These are phyloP conservation scores for Poeciliopsis prolifica DNA, from an alignment of 2,113 vertebrate species.

Conservation along the genomic window DNA sequence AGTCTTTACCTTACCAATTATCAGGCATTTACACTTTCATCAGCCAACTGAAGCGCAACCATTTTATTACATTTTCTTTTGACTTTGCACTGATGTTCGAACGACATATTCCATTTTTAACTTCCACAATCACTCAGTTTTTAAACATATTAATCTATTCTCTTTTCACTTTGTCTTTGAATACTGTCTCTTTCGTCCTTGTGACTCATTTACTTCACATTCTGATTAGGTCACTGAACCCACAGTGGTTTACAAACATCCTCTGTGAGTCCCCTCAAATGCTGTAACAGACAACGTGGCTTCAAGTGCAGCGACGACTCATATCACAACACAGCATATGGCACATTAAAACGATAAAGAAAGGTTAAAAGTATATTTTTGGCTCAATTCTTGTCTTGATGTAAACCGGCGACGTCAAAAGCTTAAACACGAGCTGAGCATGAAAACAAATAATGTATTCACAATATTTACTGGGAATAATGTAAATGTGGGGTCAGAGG, in stretches of 20 bases:
- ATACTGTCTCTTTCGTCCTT: no score
- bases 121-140: no score
- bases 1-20: background rate
- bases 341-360: background rate
- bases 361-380: background rate
- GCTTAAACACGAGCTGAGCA: no score
- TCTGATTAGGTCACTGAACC: background rate
- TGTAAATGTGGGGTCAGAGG: no score
- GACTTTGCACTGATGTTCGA: no score
- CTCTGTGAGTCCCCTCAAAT: background rate
- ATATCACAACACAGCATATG: background rate
- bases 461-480: no score
- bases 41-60: background rate
- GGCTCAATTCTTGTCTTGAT: background rate
- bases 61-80: no score
- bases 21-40: background rate
- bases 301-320: background rate
- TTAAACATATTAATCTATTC: no score
- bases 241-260: background rate
- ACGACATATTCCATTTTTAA: no score
- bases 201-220: background rate
- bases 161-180: background rate
- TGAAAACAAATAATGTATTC: no score
- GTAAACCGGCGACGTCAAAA: no score
- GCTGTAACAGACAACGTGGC: background rate